Percentiles rank a stretch among this genome's conserved stretches.
Evolutionary conservation across 1,140 invertebrate species (phyloP).

Genomic region (Drosophila aff.): DNA sequence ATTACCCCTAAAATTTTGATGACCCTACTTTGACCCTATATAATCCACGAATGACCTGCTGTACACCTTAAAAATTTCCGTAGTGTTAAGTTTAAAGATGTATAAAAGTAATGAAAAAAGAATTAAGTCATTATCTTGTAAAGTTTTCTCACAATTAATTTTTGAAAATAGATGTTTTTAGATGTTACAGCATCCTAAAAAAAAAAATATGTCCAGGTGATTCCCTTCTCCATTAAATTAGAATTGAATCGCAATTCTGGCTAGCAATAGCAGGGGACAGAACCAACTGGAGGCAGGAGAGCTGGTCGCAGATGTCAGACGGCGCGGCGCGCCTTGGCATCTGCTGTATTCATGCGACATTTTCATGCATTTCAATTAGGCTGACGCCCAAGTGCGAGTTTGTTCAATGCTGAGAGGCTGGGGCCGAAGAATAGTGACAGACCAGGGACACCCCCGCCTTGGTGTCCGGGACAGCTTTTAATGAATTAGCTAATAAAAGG

Average conservation of each 20-base stretch:
- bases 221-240: neutral
- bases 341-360: slow-evolving; percentile 71
- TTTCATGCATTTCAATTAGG: slow-evolving; percentile 82
- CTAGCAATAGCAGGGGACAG: slow-evolving; percentile 26
- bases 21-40: no score
- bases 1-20: no score
- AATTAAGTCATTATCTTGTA: no score
- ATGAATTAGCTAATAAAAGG: slow-evolving; percentile 79
- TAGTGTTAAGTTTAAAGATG: no score
- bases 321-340: neutral
- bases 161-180: no score
- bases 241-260: slow-evolving; percentile 52
- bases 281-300: neutral
- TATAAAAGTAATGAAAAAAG: no score
- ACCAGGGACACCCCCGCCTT: slow-evolving; percentile 13
- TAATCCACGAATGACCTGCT: no score
- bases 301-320: neutral
- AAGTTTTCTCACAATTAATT: no score
- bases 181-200: slow-evolving; percentile 46
- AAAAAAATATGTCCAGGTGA: slow-evolving; percentile 2
- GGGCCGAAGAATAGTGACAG: slow-evolving; percentile 9
- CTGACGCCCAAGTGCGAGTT: slow-evolving; percentile 59
- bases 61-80: no score
- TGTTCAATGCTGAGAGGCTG: slow-evolving; percentile 43
- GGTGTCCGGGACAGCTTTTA: slow-evolving; percentile 59